Evolutionary conservation across 2,888 invertebrate genomes (phyloP).

Genomic region (Dynastes maya): DNA sequence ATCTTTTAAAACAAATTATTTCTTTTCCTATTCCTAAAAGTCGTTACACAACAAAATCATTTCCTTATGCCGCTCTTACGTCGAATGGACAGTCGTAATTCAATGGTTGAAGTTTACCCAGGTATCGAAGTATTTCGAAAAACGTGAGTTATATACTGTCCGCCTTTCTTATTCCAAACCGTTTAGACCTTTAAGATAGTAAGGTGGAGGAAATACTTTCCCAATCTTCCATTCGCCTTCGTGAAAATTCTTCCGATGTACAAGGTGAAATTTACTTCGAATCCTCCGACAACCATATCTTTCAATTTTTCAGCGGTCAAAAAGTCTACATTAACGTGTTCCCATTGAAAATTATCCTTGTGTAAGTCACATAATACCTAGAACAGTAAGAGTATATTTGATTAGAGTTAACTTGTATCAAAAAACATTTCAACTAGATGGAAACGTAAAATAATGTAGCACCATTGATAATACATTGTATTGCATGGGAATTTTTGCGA

Average conservation of each 20-base stretch:
- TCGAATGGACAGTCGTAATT: no score
- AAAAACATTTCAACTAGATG: no score
- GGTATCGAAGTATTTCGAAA: constrained; percentile 20
- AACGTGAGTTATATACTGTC: constrained; percentile 2
- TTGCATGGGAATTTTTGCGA: no score
- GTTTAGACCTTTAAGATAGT: neutral
- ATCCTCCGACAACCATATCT: constrained; percentile 26
- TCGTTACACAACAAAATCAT: no score
- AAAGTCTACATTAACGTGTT: constrained; percentile 8
- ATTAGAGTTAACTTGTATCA: neutral
- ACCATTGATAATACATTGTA: no score
- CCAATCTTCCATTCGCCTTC: constrained; percentile 30
- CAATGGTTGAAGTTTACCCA: neutral
- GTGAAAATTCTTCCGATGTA: constrained; percentile 17
- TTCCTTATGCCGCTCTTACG: no score
- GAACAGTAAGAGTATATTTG: neutral
- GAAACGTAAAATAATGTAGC: no score
- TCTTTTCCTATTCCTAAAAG: no score
- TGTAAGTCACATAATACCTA: constrained; percentile 16
- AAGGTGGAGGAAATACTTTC: constrained; percentile 15
- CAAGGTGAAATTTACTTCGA: neutral
- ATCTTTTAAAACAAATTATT: no score
- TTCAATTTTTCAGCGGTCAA: neutral
- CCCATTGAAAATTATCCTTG: constrained; percentile 26
- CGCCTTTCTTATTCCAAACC: neutral